These are phyloP conservation scores for Eupithecia subfuscata DNA, from an alignment of 2,888 invertebrate genomes.

Conservation along the genomic window DNA sequence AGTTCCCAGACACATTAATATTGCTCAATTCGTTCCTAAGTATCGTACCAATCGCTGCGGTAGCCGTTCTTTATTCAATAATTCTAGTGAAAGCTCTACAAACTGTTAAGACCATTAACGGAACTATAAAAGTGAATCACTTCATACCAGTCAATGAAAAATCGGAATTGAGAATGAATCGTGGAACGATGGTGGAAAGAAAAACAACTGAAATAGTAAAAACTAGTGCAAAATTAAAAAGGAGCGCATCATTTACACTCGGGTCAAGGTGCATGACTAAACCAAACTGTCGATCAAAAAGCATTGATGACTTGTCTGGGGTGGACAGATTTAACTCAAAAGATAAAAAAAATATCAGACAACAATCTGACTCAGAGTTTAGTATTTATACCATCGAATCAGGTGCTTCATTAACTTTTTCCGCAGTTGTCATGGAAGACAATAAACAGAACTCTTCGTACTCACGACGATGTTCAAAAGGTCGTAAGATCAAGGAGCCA, in stretches of 20 bases:
- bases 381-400: constrained; percentile 66
- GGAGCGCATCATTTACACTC: constrained; percentile 66
- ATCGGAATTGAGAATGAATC: constrained; percentile 65
- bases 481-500: constrained; percentile 61
- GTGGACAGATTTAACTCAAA: constrained; percentile 40
- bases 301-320: constrained; percentile 60
- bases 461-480: constrained; percentile 27
- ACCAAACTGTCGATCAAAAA: constrained; percentile 57
- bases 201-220: constrained; percentile 40
- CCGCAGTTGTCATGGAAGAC: constrained; percentile 43
- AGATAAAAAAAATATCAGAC: constrained; percentile 40
- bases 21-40: constrained; percentile 83
- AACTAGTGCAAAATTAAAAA: constrained; percentile 51
- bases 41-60: constrained; percentile 75
- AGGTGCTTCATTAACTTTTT: constrained; percentile 40
- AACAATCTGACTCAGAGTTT: constrained; percentile 57
- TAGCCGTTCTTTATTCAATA: constrained; percentile 82
- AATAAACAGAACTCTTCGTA: constrained; percentile 19
- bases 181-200: constrained; percentile 55
- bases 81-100: constrained; percentile 84
- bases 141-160: constrained; percentile 43
- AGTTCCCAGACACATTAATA: constrained; percentile 83
- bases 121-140: constrained; percentile 55
- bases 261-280: constrained; percentile 32
- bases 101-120: constrained; percentile 68